Evolutionary conservation across 1,140 invertebrate genomes (phyloP), one percentile per base, ranked within the genome.

Genomic region (Coenobita brevimanus): DNA sequence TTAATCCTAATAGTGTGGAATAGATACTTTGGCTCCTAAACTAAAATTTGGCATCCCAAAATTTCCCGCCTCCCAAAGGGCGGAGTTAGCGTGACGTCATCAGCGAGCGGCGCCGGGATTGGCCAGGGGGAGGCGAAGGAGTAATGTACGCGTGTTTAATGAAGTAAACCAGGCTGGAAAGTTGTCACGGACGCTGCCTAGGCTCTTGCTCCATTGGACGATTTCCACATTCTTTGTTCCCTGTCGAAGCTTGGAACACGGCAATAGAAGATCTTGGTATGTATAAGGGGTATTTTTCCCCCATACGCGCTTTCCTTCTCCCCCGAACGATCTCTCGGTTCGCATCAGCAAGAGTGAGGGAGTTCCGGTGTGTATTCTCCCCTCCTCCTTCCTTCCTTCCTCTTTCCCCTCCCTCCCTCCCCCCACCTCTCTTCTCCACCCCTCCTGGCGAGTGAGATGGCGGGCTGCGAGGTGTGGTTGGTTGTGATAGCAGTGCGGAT

Each of bases 81-180:
- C 67, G 76, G 84, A 27, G n/a, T 15, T 24, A 41, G 60, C 13
- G 76, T 79, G 84, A 81, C 76, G 84, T 87, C 64, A 87, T 60
- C 33, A 30, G 43, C 62, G 60, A 69, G 30, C n/a, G 6, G 62
- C 27, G 76, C 76, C 54, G 84, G 24, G 84, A 87, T 87, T 87
- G 84, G 84, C 30, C 30, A n/a, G 73, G 62, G 57, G 30, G 30
- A 69, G 75, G n/a, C 24, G 64, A 54, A 69, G 64, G 76, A 81
- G 84, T 87, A 87, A 81, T 80, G 84, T 80, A 80, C 84, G 76
- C 84, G 64, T 80, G 62, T 75, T 81, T 87, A 87, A 87, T 87
- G 84, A 87, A 87, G 84, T 87, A 80, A 87, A 78, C 50, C 46
- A 8, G 33, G 15, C 67, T 78, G 76, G 73, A 87, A 87, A 78